Percentiles rank a stretch among this genome's conserved stretches.
Conservation (phyloP, 2,888 invertebrate species). For the Melanophora roralis region DNA sequence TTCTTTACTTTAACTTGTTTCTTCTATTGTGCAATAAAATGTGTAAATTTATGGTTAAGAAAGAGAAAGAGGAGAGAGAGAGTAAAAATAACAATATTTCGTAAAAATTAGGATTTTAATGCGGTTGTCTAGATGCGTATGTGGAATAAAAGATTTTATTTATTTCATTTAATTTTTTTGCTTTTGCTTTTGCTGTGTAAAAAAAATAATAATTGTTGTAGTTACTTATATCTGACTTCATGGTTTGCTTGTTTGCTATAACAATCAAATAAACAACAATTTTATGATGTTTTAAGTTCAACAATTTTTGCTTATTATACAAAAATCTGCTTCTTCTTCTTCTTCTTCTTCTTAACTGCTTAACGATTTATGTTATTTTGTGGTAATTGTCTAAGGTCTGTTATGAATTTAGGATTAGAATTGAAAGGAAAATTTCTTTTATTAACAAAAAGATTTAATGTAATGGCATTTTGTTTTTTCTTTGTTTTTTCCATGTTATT, state of each 20-base stretch:
- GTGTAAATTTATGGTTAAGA: background rate
- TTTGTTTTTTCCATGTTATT: too few relatives aligned
- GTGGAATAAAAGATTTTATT: background rate
- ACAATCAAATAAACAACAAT: background rate
- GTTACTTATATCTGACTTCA: background rate
- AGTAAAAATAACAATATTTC: background rate
- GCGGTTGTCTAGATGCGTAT: background rate
- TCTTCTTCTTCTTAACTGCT: background rate
- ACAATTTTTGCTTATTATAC: background rate
- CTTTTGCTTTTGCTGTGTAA: background rate
- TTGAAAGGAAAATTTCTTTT: too few relatives aligned
- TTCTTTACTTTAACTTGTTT: background rate
- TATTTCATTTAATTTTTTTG: background rate
- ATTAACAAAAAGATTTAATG: too few relatives aligned
- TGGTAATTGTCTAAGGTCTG: background rate
- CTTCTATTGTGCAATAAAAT: background rate
- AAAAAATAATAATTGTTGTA: background rate
- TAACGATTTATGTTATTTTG: background rate
- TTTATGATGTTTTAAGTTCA: background rate
- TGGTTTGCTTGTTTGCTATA: background rate
- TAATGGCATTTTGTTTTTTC: too few relatives aligned
- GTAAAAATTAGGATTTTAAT: background rate
- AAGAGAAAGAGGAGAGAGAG: too few relatives aligned
- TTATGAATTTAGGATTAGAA: background rate
- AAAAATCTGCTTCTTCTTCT: too few relatives aligned